Conservation (phyloP, 2,113 vertebrate species). For the Diadophis punctatus region DNA sequence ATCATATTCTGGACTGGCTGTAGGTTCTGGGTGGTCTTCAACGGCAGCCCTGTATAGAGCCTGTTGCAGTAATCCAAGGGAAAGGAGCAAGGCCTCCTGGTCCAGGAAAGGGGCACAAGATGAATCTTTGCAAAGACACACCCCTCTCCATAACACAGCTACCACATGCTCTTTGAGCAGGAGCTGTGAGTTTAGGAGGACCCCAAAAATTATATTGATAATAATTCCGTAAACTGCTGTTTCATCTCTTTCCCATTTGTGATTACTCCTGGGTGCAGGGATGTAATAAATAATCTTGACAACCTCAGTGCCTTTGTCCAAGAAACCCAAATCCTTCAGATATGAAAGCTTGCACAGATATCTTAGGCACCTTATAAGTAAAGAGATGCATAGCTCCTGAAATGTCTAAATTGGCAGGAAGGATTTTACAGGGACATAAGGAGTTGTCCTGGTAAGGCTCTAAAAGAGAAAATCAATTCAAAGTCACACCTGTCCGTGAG, state of each 20-base stretch:
- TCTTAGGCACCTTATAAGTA: not conserved
- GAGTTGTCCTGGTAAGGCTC: not conserved
- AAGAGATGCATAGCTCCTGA: not conserved
- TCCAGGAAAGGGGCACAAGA: not conserved
- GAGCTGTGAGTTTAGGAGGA: not conserved
- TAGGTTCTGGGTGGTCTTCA: not conserved
- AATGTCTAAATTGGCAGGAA: not conserved
- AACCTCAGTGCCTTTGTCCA: not conserved
- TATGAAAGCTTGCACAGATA: not conserved
- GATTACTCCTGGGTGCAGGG: not conserved
- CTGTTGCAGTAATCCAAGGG: not conserved
- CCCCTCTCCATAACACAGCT: not conserved
- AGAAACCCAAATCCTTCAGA: not conserved
- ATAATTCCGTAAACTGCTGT: not conserved
- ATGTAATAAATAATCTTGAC: not conserved
- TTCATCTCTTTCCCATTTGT: not conserved
- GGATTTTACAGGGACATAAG: not conserved
- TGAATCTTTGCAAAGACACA: not conserved
- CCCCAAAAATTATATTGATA: not conserved
- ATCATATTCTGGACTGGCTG: not conserved
- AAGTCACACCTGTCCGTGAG: not conserved
- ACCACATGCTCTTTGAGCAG: not conserved
- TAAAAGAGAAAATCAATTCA: not conserved
- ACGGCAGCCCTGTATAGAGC: not conserved
- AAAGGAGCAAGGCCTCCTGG: not conserved